Conservation (phyloP, 30 jellyfish, hydroid and myxozoan genomes). For the Catostylus mosaicus region DNA sequence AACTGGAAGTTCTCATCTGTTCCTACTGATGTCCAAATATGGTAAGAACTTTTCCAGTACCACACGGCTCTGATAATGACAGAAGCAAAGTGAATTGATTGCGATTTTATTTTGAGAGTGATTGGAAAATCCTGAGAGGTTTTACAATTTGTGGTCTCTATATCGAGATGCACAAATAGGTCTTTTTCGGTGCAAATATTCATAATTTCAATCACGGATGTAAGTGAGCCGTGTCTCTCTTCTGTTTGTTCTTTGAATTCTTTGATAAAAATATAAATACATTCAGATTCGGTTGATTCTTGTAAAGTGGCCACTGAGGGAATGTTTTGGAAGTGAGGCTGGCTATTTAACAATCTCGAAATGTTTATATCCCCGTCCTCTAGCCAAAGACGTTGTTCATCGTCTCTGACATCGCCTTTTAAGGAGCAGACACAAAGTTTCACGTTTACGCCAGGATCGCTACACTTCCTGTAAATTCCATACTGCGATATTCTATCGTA, state of each 20-base stretch:
- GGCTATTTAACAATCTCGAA: background rate
- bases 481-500: conserved; percentile 83
- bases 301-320: background rate
- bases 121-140: conserved; percentile 20
- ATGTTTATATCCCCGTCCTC: conserved; percentile 4
- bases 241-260: conserved; percentile 8
- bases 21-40: background rate
- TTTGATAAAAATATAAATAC: conserved; percentile 8
- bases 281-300: background rate
- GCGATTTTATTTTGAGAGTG: background rate
- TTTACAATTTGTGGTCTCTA: conserved; percentile 11
- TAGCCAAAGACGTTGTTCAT: conserved; percentile 1
- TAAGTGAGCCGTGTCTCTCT: background rate
- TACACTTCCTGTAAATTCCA: conserved; percentile 83
- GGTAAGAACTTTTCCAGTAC: conserved; percentile 52
- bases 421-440: conserved; percentile 88
- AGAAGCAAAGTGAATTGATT: conserved; percentile 26
- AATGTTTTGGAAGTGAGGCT: conserved; percentile 8
- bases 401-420: background rate
- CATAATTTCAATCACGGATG: conserved; percentile 31
- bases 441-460: conserved; percentile 66
- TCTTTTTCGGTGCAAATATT: conserved; percentile 10
- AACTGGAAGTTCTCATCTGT: background rate
- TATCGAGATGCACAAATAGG: background rate
- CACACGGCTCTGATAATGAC: conserved; percentile 20